Evolutionary conservation across 2,797 vertebrate species (phyloP).

Genomic region (Scolopax bukidnonensis): DNA sequence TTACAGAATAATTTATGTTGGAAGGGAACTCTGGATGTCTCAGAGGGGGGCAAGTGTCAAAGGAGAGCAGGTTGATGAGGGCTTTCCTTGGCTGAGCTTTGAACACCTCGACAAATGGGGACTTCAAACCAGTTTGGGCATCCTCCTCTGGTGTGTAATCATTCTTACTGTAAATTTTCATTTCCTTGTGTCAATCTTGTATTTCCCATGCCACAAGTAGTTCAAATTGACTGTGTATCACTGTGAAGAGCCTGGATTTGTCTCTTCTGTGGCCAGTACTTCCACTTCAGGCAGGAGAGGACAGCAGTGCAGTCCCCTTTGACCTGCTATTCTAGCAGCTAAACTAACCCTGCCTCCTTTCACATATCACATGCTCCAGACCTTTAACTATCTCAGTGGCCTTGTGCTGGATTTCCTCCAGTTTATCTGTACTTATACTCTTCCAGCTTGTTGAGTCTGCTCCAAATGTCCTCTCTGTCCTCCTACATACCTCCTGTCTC

Average conservation of each 20-base stretch:
- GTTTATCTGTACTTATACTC: not conserved
- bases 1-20: not conserved
- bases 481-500: not conserved
- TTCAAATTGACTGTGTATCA: not conserved
- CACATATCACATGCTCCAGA: rapidly evolving
- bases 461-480: not conserved
- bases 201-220: not conserved
- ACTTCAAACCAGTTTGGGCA: not conserved
- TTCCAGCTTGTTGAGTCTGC: not conserved
- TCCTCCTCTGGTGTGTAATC: not conserved
- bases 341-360: not conserved
- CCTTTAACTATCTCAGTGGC: not conserved
- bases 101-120: not conserved
- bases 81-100: not conserved
- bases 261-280: not conserved
- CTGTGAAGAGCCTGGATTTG: not conserved
- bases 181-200: not conserved
- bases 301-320: not conserved
- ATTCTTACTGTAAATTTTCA: not conserved
- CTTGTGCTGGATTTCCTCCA: not conserved
- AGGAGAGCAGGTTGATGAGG: not conserved
- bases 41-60: not conserved
- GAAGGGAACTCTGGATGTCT: not conserved
- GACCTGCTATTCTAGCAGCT: not conserved
- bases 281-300: not conserved